Percentiles rank a stretch among this genome's conserved stretches.
Conservation (phyloP, 2,113 vertebrate genomes). For the Myrmecobius fasciatus region DNA sequence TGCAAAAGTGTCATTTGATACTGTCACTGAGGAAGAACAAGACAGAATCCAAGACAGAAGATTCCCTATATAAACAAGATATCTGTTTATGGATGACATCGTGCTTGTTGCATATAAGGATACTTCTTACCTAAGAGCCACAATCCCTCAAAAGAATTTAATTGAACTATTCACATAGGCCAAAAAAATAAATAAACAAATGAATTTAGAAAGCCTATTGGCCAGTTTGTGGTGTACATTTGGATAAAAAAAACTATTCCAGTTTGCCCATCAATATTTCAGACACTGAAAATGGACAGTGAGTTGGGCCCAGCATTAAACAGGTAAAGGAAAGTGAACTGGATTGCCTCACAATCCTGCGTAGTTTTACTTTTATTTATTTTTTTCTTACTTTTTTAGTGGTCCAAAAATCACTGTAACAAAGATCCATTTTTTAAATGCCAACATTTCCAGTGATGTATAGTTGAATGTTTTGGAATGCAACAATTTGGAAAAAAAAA, state of each 20-base stretch:
- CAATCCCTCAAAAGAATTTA: neutral
- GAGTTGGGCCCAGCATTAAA: neutral
- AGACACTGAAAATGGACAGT: neutral
- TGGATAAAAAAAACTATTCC: neutral
- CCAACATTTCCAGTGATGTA: neutral
- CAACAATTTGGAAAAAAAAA: neutral
- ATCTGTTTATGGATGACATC: neutral
- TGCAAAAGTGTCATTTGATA: neutral
- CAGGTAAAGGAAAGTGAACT: neutral
- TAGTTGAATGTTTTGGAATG: neutral
- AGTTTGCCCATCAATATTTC: neutral
- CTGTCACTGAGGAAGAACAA: neutral
- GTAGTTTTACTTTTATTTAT: neutral
- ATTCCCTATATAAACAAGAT: neutral
- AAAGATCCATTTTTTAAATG: neutral
- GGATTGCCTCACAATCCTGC: neutral
- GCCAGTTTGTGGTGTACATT: neutral
- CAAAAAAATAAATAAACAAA: neutral
- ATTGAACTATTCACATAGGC: neutral
- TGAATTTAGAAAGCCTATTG: neutral
- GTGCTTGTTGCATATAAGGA: neutral
- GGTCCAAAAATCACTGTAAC: neutral
- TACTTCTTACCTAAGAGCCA: neutral
- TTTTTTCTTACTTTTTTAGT: neutral
- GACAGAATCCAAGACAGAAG: neutral